Base-by-base conservation (phyloP, 2,797 vertebrate genomes). In the Leptatherina wallacei region DNA sequence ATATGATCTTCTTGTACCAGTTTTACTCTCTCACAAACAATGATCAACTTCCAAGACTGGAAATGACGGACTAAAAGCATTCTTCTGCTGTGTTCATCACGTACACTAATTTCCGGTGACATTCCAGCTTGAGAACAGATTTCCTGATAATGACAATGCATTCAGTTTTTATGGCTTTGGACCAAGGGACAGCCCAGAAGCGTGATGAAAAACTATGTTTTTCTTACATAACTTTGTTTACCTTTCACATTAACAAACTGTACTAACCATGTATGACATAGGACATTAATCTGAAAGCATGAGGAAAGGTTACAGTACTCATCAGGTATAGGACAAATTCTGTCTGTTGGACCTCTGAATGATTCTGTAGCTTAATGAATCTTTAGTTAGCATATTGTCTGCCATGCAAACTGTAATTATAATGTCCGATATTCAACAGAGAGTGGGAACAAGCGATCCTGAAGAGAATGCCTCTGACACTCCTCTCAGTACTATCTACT, bases 141-240 rank as follows among this genome's bases (percentile, higher is more conserved):
- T 93, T 93, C 92, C 91, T 91, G 89, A 77, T 77, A 40, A 59
- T 82, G 82, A 92, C 91, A 92, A 91, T 91, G 74, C 44, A 60
- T 78, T 77, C 71, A 54, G 55, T 65, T 80, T 70, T 63, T 79
- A 71, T 32, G 4, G 47, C 59, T 57, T 55, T 22, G 6, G 58
- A 67, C 27, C 4, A 36, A 60, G 40, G 57, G 63, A 61, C 24
- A 55, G 44, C 40, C 29, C 58, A 32, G 12, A 73, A 55, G 64
- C 57, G 66, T 49, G 30, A 62, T 18, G 3, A 69, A 30, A 78
- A 80, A 60, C 2, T 5, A 5, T 27, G 42, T 47, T 44, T 47
- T 35, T 35, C 30, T 77, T 44, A 52, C 16, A 58, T 14, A 59
- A 56, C 36, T 55, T 67, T 73, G 58, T 82, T 90, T 81, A 73